Percentiles rank a stretch among this genome's conserved stretches.
Evolutionary conservation across 2,113 vertebrate species (phyloP).

Genomic region (Notarius quadriscutis): DNA sequence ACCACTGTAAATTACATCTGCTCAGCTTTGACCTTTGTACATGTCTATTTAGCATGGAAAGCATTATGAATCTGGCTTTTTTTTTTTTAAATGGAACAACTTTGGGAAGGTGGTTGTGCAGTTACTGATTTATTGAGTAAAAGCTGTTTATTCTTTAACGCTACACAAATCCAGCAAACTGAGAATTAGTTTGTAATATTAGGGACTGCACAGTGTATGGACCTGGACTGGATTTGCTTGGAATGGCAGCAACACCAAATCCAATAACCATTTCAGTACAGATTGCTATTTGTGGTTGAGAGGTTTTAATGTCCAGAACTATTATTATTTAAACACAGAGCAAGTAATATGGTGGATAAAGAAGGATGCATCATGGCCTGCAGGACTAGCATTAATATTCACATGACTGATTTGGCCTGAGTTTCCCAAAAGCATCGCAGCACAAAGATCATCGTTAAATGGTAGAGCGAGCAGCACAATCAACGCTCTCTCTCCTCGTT

Average conservation of each 20-base stretch:
- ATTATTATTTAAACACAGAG: not conserved
- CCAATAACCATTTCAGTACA: not conserved
- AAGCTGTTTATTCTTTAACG: not conserved
- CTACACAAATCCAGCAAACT: not conserved
- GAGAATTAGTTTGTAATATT: not conserved
- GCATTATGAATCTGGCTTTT: not conserved
- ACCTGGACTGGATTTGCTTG: not conserved
- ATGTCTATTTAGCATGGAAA: slow-evolving; percentile 27
- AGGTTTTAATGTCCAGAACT: not conserved
- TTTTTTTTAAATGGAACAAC: not conserved
- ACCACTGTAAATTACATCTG: not conserved
- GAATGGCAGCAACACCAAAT: not conserved
- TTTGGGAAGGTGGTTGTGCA: slow-evolving; percentile 18
- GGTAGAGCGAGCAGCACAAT: no score
- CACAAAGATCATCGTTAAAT: no score
- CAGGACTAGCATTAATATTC: not conserved
- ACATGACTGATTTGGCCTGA: not conserved
- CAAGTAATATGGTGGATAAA: not conserved
- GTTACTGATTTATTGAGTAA: slow-evolving; percentile 25
- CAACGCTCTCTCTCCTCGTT: no score
- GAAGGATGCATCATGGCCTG: not conserved
- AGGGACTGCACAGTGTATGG: not conserved
- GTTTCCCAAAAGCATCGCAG: no score
- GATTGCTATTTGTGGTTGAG: not conserved
- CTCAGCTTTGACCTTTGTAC: not conserved